Base-by-base conservation (phyloP, 2,113 vertebrate genomes). In the Otocyon megalotis region DNA sequence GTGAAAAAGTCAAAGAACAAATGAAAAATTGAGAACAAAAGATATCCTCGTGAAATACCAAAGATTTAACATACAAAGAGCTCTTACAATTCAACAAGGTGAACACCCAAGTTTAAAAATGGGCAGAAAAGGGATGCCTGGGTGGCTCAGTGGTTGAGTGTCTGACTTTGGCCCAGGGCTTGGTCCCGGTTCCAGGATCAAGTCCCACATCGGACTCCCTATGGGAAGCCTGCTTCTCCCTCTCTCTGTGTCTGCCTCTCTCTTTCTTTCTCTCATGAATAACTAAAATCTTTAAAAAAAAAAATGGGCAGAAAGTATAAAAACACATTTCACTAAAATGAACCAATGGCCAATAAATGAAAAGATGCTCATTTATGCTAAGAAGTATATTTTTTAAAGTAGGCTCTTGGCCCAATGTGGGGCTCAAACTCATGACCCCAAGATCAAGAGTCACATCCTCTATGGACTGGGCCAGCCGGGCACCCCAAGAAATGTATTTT, bases 21-120 rank as follows among this genome's bases (percentile, higher is more conserved):
- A 82, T 56, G 56, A 88, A 95, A 65, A 87, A 16, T 69, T 60
- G 81, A 92, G 63, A 50, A 56, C 81, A 76, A n/a, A 88, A 37
- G 26, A 24, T 43, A 92, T 30, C 4, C 5, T 28, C 14, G 28
- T 62, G 53, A 91, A 65, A 63, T 43, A 88, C 7, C 32, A 56
- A 72, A 87, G 35, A 63, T 88, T 81, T 85, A 53, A 60, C 32
- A 69, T 32, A 16, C 8, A 48, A 35, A 63, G 48, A 56, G 15
- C 5, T 74, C 74, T 56, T 82, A 56, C 15, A 24, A 50, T 35
- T 92, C 56, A 65, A 6, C 62, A 80, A 63, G n/a, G n/a, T 72
- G 37, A 81, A 56, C 28, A 54, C 12, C 11, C 11, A 30, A 48
- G 32, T 43, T 92, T 83, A n/a, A 92, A 63, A 81, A 56, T 85